Evolutionary conservation across 2,888 invertebrate species (phyloP).

Genomic region (Monopis laevigella): DNA sequence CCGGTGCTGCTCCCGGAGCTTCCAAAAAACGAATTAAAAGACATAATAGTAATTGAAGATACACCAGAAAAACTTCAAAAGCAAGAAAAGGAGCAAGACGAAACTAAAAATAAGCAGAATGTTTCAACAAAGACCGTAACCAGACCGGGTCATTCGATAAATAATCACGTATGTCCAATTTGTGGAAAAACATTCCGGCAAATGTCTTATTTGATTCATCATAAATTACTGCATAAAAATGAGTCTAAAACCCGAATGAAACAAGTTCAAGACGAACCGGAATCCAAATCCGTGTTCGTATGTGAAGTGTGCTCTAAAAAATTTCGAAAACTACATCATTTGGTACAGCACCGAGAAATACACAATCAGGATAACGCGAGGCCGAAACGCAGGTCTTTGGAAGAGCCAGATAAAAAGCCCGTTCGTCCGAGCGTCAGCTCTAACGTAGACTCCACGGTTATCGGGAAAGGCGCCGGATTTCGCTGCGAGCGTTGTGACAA

Average conservation of each 20-base stretch:
- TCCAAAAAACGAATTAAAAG: conserved; percentile 21
- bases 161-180: conserved; percentile 45
- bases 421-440: too few species aligned
- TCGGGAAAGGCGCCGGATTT: conserved; percentile 24
- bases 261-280: conserved; percentile 19
- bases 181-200: conserved; percentile 60
- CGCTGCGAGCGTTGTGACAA: conserved; percentile 62
- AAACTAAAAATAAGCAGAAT: conserved; percentile 18
- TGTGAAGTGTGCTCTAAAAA: conserved; percentile 59
- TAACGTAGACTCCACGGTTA: not conserved
- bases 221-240: conserved; percentile 47
- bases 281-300: conserved; percentile 35
- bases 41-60: conserved; percentile 39
- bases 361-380: conserved; percentile 37
- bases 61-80: conserved; percentile 20
- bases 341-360: conserved; percentile 55
- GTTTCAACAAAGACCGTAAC: conserved; percentile 23
- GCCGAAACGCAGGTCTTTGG: conserved; percentile 23
- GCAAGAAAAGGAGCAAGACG: conserved; percentile 19
- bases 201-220: conserved; percentile 50
- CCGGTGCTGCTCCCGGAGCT: too few species aligned
- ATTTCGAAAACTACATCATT: conserved; percentile 55
- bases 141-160: conserved; percentile 25
- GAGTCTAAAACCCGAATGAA: conserved; percentile 32
- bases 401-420: not conserved